phyloP scores from a whole-genome alignment of 2,888 invertebrate species.

The Meiosimyza decipiens region DNA sequence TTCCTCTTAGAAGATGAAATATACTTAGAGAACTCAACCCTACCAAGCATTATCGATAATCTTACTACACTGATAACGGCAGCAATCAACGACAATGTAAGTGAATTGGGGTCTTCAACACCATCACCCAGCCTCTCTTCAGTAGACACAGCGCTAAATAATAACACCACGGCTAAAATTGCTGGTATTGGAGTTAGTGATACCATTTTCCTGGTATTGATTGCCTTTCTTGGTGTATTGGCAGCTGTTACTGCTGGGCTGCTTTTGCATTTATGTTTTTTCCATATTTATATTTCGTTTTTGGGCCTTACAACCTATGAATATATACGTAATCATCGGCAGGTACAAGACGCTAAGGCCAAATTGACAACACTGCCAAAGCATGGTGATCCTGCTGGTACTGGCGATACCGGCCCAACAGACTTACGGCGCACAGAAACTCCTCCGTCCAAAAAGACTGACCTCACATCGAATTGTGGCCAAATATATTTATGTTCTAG shows the following conservation, averaged over 20 bases:
- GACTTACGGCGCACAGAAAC: conserved; percentile 24
- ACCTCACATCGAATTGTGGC: conserved; percentile 45
- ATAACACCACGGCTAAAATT: conserved; percentile 43
- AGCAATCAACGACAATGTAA: conserved; percentile 29
- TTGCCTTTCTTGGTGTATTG: conserved; percentile 74
- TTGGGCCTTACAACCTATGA: conserved; percentile 91
- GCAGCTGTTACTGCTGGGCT: conserved; percentile 82
- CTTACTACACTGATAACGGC: conserved; percentile 18
- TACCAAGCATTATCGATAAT: conserved; percentile 8
- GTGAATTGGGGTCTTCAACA: conserved; percentile 39
- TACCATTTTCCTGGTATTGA: conserved; percentile 72
- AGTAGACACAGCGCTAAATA: background rate
- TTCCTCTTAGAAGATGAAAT: conserved; percentile 26
- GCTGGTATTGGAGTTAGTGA: conserved; percentile 68
- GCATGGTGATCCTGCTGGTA: conserved; percentile 34
- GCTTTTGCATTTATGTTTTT: conserved; percentile 85
- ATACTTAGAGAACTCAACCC: conserved; percentile 20
- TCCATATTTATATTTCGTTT: conserved; percentile 87
- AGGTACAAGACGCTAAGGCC: conserved; percentile 60
- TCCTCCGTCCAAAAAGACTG: conserved; percentile 58
- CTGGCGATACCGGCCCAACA: conserved; percentile 5
- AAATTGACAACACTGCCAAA: conserved; percentile 49
- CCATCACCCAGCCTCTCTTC: conserved; percentile 21
- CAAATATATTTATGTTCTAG: conserved; percentile 66
- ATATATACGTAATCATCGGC: conserved; percentile 75